Evolutionary conservation across 2,113 vertebrate species (phyloP).

Genomic region (Etheostoma spectabile): DNA sequence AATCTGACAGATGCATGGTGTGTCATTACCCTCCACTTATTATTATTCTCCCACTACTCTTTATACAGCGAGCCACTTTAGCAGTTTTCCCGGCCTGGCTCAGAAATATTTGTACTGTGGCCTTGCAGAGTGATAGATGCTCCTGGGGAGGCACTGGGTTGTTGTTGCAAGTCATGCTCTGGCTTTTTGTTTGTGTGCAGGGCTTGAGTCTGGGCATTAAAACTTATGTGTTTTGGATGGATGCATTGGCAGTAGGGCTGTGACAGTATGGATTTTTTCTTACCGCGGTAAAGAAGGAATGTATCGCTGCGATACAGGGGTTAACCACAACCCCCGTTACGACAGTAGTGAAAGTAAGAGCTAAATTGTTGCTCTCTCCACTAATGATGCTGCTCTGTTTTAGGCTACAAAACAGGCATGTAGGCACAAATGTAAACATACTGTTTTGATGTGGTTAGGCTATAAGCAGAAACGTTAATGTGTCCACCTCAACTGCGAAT

Average conservation of each 20-base stretch:
- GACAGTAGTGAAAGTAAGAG: too few species aligned
- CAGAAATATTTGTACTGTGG: conserved; percentile 69
- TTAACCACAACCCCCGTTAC: too few species aligned
- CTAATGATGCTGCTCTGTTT: too few species aligned
- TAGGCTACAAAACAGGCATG: too few species aligned
- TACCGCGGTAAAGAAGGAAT: too few species aligned
- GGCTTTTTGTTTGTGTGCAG: conserved; percentile 50
- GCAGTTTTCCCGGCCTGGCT: conserved; percentile 49
- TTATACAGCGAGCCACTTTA: conserved; percentile 64
- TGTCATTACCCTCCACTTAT: conserved; percentile 79
- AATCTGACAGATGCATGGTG: conserved; percentile 76
- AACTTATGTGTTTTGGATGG: conserved; percentile 30
- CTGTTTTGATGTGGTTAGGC: too few species aligned
- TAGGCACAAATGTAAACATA: too few species aligned
- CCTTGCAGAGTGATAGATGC: conserved; percentile 72
- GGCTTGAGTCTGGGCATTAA: conserved; percentile 37
- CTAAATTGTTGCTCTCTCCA: too few species aligned
- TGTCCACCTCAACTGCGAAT: too few species aligned
- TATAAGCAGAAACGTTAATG: too few species aligned
- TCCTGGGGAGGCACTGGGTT: conserved; percentile 55
- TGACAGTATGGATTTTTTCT: too few species aligned
- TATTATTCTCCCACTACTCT: conserved; percentile 73
- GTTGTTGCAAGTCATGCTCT: conserved; percentile 50
- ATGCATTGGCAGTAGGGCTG: conserved; percentile 3
- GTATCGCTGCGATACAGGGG: too few species aligned